Conservation (phyloP, 2,888 invertebrate species). For the Automeris io region DNA sequence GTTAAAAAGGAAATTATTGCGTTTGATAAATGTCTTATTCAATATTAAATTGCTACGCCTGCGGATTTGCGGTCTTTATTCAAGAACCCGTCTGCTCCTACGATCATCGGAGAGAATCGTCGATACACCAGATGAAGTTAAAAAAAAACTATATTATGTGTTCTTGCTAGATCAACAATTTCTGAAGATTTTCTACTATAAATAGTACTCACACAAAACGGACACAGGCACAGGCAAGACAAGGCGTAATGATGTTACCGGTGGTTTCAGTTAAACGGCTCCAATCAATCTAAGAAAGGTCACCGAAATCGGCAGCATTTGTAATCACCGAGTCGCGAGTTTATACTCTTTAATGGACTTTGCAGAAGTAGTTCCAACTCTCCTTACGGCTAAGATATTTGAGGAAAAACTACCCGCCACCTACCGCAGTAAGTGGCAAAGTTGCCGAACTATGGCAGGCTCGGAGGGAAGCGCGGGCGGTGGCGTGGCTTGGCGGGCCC, state of each 20-base stretch:
- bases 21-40: too few species aligned
- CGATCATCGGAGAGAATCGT: too few species aligned
- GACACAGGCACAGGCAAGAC: slow-evolving; percentile 8
- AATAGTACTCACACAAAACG: neutral
- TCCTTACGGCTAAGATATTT: slow-evolving; percentile 74
- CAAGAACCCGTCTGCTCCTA: too few species aligned
- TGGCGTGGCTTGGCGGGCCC: slow-evolving; percentile 44
- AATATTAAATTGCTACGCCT: too few species aligned
- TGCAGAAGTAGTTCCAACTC: slow-evolving; percentile 72
- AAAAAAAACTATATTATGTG: too few species aligned
- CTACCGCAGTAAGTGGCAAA: slow-evolving; percentile 66
- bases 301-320: slow-evolving; percentile 66
- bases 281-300: slow-evolving; percentile 62
- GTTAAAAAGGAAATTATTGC: too few species aligned
- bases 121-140: too few species aligned
- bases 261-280: slow-evolving; percentile 66
- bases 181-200: neutral
- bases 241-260: slow-evolving; percentile 34
- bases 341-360: slow-evolving; percentile 75
- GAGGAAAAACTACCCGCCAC: slow-evolving; percentile 71
- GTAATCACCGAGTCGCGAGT: slow-evolving; percentile 67
- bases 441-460: slow-evolving; percentile 61
- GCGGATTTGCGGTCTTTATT: too few species aligned
- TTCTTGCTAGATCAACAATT: too few species aligned
- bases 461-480: slow-evolving; percentile 26